A percentile compares a stretch with the other conserved stretches of the same genome.
Evolutionary conservation across 30 jellyfish, hydroid and myxozoan species (phyloP).

Genomic region (Aurelia coerulea): DNA sequence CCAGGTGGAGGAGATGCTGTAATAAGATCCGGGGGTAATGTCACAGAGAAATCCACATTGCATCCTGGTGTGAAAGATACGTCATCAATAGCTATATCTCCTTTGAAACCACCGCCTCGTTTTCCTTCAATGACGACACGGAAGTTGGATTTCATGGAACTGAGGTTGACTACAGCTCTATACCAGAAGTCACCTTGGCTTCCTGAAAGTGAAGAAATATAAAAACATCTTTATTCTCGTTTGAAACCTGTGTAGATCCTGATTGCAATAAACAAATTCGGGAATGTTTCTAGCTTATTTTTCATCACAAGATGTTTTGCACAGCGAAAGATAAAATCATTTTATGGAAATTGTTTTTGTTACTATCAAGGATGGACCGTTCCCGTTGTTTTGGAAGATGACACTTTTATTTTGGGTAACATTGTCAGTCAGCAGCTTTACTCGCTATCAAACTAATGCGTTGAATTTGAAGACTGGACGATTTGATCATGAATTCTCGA

Average conservation of each 20-base stretch:
- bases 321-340: too few species aligned
- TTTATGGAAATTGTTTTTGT: too few species aligned
- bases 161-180: constrained; percentile 73
- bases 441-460: too few species aligned
- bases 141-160: constrained; percentile 63
- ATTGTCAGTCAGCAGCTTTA: too few species aligned
- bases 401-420: too few species aligned
- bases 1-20: constrained; percentile 96
- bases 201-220: constrained; percentile 50
- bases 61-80: constrained; percentile 95
- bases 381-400: too few species aligned
- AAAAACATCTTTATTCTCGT: not conserved
- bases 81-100: constrained; percentile 96
- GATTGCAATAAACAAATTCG: too few species aligned
- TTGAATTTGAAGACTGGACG: too few species aligned
- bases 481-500: too few species aligned
- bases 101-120: constrained; percentile 84
- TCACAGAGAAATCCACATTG: constrained; percentile 87
- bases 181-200: constrained; percentile 95
- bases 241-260: not conserved
- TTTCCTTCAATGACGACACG: constrained; percentile 87
- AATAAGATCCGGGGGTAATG: constrained; percentile 78
- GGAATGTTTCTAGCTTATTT: too few species aligned
- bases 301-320: too few species aligned
- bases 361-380: too few species aligned